phyloP scores from a whole-genome alignment of 2,113 vertebrate genomes.

The Bubalus kerabau region DNA sequence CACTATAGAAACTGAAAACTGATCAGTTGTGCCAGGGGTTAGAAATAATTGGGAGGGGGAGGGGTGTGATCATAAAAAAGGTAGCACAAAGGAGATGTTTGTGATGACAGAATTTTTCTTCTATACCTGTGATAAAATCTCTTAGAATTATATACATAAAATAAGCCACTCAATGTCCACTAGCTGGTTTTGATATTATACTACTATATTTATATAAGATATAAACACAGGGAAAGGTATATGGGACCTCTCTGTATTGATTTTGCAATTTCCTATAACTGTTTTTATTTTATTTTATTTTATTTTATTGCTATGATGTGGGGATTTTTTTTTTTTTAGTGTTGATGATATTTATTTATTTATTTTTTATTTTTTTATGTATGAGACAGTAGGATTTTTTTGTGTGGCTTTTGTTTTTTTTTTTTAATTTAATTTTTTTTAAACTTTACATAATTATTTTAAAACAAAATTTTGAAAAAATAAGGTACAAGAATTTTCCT shows the following conservation, averaged over 20 bases:
- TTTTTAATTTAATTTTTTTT: too few relatives aligned
- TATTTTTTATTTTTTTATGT: too few relatives aligned
- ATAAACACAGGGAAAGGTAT: neutral
- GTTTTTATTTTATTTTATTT: neutral
- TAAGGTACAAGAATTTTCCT: neutral
- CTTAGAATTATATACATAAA: neutral
- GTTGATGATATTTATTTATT: too few relatives aligned
- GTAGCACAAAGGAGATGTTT: neutral
- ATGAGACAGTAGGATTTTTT: too few relatives aligned
- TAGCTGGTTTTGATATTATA: neutral
- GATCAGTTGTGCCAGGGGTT: neutral
- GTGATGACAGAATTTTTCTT: neutral
- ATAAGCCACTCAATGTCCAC: neutral
- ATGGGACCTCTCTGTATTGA: neutral
- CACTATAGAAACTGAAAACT: neutral
- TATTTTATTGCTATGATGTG: too few relatives aligned
- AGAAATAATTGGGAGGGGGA: neutral
- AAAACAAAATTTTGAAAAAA: neutral
- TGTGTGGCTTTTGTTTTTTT: too few relatives aligned
- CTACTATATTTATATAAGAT: neutral
- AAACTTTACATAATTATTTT: too few relatives aligned
- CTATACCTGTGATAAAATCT: neutral
- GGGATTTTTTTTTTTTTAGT: too few relatives aligned
- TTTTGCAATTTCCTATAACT: neutral
- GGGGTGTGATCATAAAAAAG: neutral